Percentiles rank a stretch among this genome's conserved stretches.
Evolutionary conservation across 2,888 invertebrate genomes (phyloP).

Genomic region (Alcis repandata): DNA sequence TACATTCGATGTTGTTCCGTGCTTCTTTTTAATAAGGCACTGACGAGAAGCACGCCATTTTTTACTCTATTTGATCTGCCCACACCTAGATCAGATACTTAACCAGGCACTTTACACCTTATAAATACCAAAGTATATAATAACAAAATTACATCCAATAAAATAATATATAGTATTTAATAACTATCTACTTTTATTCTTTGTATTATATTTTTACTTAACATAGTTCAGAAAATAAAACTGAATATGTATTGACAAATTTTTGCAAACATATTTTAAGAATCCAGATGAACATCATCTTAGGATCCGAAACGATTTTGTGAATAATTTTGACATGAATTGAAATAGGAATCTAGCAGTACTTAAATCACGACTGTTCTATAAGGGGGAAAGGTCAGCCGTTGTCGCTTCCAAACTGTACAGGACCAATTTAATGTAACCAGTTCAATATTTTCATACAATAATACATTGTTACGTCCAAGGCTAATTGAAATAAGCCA

Average conservation of each 20-base stretch:
- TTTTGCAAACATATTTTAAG: too few species aligned
- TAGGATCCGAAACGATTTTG: background rate
- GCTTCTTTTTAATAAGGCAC: constrained; percentile 41
- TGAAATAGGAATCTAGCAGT: constrained; percentile 39
- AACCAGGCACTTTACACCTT: background rate
- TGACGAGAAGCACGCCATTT: background rate
- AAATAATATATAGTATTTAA: too few species aligned
- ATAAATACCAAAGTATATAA: background rate
- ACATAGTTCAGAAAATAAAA: too few species aligned
- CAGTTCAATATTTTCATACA: constrained; percentile 82
- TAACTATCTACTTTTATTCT: too few species aligned
- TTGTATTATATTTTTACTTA: too few species aligned
- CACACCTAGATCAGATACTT: background rate
- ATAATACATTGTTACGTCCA: constrained; percentile 77
- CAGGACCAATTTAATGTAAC: constrained; percentile 70
- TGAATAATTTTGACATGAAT: constrained; percentile 23
- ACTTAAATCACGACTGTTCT: constrained; percentile 42
- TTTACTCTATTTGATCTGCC: background rate
- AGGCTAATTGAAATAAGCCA: constrained; percentile 75
- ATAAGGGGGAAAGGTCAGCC: constrained; percentile 69
- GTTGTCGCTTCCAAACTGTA: constrained; percentile 65
- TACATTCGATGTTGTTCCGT: constrained; percentile 59
- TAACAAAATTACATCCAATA: background rate
- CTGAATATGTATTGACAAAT: too few species aligned
- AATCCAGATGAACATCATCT: background rate